These are phyloP conservation scores for Stenoptilia bipunctidactyla DNA, from an alignment of 2,888 invertebrate species.

Conservation along the genomic window DNA sequence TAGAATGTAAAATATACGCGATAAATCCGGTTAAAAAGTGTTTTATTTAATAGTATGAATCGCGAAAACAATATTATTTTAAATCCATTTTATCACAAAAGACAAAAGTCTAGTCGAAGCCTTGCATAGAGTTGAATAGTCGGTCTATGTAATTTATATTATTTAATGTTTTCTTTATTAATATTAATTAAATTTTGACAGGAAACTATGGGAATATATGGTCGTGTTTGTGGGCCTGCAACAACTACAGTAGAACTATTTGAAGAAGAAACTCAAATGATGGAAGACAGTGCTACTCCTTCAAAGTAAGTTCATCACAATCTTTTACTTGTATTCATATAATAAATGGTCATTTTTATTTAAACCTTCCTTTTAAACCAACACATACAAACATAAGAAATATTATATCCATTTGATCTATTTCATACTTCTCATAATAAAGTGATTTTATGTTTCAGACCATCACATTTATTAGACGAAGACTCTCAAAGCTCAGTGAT, in stretches of 20 bases:
- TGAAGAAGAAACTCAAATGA: conserved; percentile 83
- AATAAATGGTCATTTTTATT: background rate
- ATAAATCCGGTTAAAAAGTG: no score
- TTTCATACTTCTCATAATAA: conserved; percentile 1
- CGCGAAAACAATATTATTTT: background rate
- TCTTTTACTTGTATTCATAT: background rate
- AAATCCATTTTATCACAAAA: background rate
- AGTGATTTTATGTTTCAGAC: conserved; percentile 33
- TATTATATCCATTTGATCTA: no score
- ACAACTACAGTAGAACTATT: conserved; percentile 72
- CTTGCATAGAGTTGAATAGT: no score
- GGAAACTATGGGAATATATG: conserved; percentile 64
- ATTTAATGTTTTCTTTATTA: no score
- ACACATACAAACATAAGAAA: no score
- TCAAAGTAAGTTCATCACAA: conserved; percentile 42
- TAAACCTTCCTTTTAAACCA: no score
- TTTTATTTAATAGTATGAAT: no score
- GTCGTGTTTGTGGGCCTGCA: conserved; percentile 58
- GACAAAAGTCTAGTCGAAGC: background rate
- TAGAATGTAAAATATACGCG: no score
- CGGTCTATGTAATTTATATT: no score
- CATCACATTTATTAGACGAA: conserved; percentile 73
- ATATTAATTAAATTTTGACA: conserved; percentile 19
- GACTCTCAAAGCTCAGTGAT: conserved; percentile 88
- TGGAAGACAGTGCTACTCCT: conserved; percentile 74